Percentiles rank a stretch among this genome's conserved stretches.
Evolutionary conservation across 2,113 vertebrate species (phyloP).

Genomic region (Vulpes ferrilata): DNA sequence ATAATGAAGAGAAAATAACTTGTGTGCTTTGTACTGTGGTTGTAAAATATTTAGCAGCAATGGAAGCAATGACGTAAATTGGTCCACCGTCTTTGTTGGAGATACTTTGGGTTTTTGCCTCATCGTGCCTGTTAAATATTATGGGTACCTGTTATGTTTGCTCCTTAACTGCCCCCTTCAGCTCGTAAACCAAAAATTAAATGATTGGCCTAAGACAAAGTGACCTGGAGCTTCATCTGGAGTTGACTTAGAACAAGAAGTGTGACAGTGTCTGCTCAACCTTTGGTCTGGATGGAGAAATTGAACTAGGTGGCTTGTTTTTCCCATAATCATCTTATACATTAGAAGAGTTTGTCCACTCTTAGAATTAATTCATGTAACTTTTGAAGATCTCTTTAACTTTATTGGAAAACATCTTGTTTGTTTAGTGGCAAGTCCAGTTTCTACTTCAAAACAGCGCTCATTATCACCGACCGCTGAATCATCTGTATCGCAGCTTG

Average conservation of each 20-base stretch:
- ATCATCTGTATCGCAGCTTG: neutral
- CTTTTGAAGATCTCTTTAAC: constrained; percentile 42
- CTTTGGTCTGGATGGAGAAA: constrained; percentile 18
- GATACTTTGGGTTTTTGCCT: neutral
- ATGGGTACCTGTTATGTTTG: neutral
- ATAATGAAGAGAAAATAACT: neutral
- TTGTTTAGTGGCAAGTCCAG: neutral
- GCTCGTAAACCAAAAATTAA: constrained; percentile 49
- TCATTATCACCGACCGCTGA: neutral
- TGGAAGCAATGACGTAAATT: neutral
- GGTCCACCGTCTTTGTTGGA: neutral
- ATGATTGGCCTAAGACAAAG: constrained; percentile 32
- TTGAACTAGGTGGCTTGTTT: neutral
- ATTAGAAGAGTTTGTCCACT: neutral
- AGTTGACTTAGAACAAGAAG: constrained; percentile 40
- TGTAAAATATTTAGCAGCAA: neutral
- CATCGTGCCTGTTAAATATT: neutral
- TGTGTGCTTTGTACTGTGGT: neutral
- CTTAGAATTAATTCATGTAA: constrained; percentile 6
- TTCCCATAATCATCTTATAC: neutral
- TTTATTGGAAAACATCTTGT: constrained; percentile 9
- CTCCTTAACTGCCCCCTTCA: neutral
- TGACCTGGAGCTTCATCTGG: neutral
- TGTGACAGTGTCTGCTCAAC: neutral
- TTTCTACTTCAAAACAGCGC: constrained; percentile 28